Conservation (phyloP, 2,797 vertebrate species). For the Spondyliosoma cantharus region DNA sequence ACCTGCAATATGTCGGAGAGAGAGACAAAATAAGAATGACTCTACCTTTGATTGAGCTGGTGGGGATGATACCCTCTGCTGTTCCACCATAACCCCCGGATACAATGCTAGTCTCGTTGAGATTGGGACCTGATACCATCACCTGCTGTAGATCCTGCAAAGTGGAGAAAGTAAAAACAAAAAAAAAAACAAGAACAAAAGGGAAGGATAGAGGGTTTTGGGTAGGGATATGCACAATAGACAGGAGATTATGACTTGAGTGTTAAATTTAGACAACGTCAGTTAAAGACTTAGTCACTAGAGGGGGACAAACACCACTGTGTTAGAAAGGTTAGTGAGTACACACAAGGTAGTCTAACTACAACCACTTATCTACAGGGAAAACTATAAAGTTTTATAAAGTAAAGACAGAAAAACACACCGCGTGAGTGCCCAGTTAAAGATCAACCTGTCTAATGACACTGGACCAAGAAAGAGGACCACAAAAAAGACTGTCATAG, state of each 20-base stretch:
- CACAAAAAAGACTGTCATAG: background rate
- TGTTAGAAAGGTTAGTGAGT: slow-evolving; percentile 64
- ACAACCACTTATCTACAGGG: slow-evolving; percentile 21
- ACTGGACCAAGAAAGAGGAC: slow-evolving; percentile 4
- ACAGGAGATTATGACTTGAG: slow-evolving; percentile 45
- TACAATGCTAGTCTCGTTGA: slow-evolving; percentile 97
- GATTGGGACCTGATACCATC: slow-evolving; percentile 97
- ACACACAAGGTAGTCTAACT: slow-evolving; percentile 12
- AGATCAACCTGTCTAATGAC: slow-evolving; percentile 38
- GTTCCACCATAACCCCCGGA: slow-evolving; percentile 96
- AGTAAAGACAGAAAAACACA: slow-evolving; percentile 34
- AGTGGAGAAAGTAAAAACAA: background rate
- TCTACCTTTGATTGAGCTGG: slow-evolving; percentile 90
- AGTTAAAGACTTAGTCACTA: slow-evolving; percentile 46
- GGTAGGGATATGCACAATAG: slow-evolving; percentile 21
- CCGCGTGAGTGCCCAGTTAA: slow-evolving; percentile 10
- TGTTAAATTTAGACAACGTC: slow-evolving; percentile 33
- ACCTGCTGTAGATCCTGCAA: slow-evolving; percentile 95
- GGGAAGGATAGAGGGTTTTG: slow-evolving; percentile 21
- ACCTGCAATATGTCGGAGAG: background rate
- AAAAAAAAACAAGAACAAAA: slow-evolving; percentile 17
- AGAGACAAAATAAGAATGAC: background rate
- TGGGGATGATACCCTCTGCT: slow-evolving; percentile 92
- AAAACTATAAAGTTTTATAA: background rate
- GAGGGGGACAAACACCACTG: slow-evolving; percentile 65